Evolutionary conservation across 2,888 invertebrate species (phyloP), one percentile per base, ranked within the genome.

Genomic region (Dasysyrphus albostriatus): DNA sequence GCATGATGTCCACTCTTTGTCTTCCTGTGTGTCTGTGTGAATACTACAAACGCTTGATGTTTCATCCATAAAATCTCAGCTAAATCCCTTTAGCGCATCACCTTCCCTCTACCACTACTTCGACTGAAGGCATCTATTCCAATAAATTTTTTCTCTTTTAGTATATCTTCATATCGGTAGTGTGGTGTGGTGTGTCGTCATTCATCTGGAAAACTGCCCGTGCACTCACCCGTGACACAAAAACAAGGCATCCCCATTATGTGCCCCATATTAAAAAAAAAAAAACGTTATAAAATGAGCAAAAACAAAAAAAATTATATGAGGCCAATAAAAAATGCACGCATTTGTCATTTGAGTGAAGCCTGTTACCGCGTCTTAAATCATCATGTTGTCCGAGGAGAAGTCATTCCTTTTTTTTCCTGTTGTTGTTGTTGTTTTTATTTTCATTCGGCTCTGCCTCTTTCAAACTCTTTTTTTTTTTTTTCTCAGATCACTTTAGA

Each of bases 291-390:
- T 3, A 29, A 39, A 19, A 39, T 5, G n/a, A 47, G 16, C 3
- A 34, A 42, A 39, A 65, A 39, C 10, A n/a, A 29, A 54, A 54
- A 49, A 65, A 39, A 4, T 10, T 63, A 34, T 65, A 49, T 49
- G 19, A 51, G 14, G 37, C 72, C 44, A 69, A 56, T 69, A 74
- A 65, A 44, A 51, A 29, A 39, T 58, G 54, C 37, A 75, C 75
- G 87, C 87, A 87, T 87, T 83, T 87, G 83, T 87, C 87, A 87
- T 87, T 78, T 49, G 65, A 65, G 75, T 75, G 78, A 70, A 78
- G 87, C 74, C 82, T 67, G 83, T 87, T 83, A 87, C 87, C 74
- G 87, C 87, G 58, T 87, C 87, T 87, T 83, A 79, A 83, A 87
- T 83, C 83, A 87, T 87, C 72, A 54, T 54, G 75, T 75, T 75